These are phyloP conservation scores for Telenomus remus DNA, from an alignment of 1,140 invertebrate genomes.

Conservation along the genomic window DNA sequence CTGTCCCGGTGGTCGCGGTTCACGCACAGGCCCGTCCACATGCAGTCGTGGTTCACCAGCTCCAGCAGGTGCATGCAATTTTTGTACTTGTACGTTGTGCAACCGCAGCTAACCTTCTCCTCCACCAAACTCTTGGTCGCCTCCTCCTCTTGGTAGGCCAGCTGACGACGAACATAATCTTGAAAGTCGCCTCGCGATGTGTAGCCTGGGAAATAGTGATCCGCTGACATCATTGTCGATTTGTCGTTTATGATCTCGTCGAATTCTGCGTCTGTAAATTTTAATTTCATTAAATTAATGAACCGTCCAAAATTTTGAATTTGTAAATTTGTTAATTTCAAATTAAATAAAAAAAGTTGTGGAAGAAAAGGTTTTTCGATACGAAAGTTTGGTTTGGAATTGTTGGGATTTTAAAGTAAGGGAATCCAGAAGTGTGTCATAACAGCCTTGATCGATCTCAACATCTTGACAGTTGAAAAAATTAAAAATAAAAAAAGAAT, in stretches of 20 bases:
- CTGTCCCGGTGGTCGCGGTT: conserved; percentile 72
- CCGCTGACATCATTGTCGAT: background rate
- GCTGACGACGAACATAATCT: background rate
- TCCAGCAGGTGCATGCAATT: conserved; percentile 59
- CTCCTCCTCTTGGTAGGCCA: conserved; percentile 2
- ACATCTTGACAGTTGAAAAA: background rate
- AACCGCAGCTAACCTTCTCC: conserved; percentile 5
- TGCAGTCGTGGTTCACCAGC: conserved; percentile 80
- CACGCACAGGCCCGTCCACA: conserved; percentile 80
- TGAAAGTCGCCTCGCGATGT: background rate
- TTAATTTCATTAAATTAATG: too few species aligned
- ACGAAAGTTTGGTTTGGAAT: too few species aligned
- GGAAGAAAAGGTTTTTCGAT: too few species aligned
- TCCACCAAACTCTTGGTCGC: background rate
- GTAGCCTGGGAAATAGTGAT: background rate
- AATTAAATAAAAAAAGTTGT: too few species aligned
- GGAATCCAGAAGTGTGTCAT: too few species aligned
- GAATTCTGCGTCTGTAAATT: background rate
- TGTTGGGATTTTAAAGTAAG: too few species aligned
- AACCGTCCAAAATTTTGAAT: too few species aligned
- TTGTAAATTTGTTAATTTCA: too few species aligned
- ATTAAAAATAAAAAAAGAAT: background rate
- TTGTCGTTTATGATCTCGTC: background rate
- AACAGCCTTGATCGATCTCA: background rate
- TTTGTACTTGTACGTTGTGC: conserved; percentile 33